phyloP scores from a whole-genome alignment of 2,888 invertebrate species.

The Cheilosia scutellata region DNA sequence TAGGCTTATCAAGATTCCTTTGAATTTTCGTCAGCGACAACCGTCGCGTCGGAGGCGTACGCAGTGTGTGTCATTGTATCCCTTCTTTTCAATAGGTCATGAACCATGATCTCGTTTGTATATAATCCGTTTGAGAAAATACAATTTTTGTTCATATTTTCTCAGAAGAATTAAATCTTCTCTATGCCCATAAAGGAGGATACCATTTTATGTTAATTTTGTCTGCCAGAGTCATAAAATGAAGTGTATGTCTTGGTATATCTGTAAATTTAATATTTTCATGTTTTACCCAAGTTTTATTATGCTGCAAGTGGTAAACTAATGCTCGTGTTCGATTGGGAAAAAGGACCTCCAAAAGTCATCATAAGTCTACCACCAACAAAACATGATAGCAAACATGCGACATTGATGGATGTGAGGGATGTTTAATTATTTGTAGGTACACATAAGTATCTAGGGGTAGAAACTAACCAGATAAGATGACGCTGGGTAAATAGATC shows the following conservation, averaged over 20 bases:
- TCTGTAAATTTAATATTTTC: slow-evolving; percentile 17
- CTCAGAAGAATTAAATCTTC: slow-evolving; percentile 55
- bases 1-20: slow-evolving; percentile 70
- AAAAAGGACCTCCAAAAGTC: slow-evolving; percentile 10
- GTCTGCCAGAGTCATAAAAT: slow-evolving; percentile 50
- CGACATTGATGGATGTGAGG: slow-evolving; percentile 43
- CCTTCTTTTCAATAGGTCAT: slow-evolving; percentile 51
- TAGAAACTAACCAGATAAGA: slow-evolving; percentile 19
- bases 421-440: slow-evolving; percentile 23
- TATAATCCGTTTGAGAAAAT: slow-evolving; percentile 64
- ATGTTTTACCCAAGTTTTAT: slow-evolving; percentile 41
- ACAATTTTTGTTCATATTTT: slow-evolving; percentile 38
- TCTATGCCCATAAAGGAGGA: slow-evolving; percentile 19
- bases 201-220: slow-evolving; percentile 48
- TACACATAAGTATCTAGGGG: slow-evolving; percentile 12
- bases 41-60: slow-evolving; percentile 21
- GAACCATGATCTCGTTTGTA: slow-evolving; percentile 41
- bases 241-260: not conserved
- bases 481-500: slow-evolving; percentile 34
- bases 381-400: slow-evolving; percentile 32
- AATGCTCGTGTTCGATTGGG: not conserved
- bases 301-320: not conserved
- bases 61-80: slow-evolving; percentile 36
- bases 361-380: not conserved
- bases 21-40: slow-evolving; percentile 43